phyloP scores from a whole-genome alignment of 35 echinoderm and acorn worm species.

The Eucidaris tribuloides region DNA sequence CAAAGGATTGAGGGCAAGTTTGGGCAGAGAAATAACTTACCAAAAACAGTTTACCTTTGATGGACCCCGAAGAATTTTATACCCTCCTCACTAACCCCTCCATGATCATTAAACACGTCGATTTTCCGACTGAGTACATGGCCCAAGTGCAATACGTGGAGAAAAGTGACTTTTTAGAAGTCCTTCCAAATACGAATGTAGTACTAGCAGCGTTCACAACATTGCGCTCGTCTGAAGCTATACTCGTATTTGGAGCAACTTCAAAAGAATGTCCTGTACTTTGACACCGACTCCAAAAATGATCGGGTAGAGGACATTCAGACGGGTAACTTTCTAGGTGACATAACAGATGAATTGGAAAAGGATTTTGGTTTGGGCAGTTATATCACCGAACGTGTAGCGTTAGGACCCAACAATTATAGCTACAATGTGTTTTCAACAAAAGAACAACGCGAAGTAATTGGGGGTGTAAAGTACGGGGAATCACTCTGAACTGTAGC shows the following conservation, averaged over 20 bases:
- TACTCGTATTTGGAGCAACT: constrained; percentile 35
- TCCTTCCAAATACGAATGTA: constrained; percentile 49
- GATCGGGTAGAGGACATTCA: background rate
- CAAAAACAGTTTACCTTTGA: constrained; percentile 23
- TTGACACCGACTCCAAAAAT: constrained; percentile 25
- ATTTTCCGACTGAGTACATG: constrained; percentile 62
- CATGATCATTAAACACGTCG: constrained; percentile 55
- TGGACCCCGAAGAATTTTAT: constrained; percentile 39
- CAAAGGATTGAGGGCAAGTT: constrained; percentile 71
- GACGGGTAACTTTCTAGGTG: constrained; percentile 19
- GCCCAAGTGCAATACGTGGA: constrained; percentile 37
- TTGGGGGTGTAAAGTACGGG: constrained; percentile 43
- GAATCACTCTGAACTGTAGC: constrained; percentile 56
- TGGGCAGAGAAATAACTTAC: constrained; percentile 57
- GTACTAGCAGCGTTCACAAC: constrained; percentile 70
- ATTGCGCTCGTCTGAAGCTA: constrained; percentile 46
- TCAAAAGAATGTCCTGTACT: constrained; percentile 10
- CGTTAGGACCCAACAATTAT: constrained; percentile 62
- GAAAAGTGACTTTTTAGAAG: constrained; percentile 22
- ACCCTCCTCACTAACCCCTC: constrained; percentile 13
- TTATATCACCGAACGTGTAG: constrained; percentile 17
- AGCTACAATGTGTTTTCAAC: background rate
- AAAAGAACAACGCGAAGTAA: constrained; percentile 1
- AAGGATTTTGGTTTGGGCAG: constrained; percentile 8
- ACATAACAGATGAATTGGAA: constrained; percentile 24